Conservation (phyloP, 2,888 invertebrate species). For the Digitonthophagus gazella region DNA sequence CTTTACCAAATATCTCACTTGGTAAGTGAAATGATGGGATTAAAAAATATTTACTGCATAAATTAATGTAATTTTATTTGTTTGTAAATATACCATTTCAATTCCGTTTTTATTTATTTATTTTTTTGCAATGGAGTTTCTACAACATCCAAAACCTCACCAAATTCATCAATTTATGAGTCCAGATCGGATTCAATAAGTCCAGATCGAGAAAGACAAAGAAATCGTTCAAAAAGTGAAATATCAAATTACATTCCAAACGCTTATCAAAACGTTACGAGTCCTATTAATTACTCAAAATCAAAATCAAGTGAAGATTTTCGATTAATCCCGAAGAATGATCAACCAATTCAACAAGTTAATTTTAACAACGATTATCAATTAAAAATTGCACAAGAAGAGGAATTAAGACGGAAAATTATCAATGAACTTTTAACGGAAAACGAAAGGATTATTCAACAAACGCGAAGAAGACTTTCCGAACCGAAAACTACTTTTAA, state of each 20-base stretch:
- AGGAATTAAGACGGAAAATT: slow-evolving; percentile 43
- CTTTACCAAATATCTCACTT: slow-evolving; percentile 4
- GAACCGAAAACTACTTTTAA: slow-evolving; percentile 29
- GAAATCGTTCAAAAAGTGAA: slow-evolving; percentile 39
- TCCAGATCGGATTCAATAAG: slow-evolving; percentile 28
- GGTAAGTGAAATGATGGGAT: slow-evolving; percentile 26
- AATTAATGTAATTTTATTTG: slow-evolving; percentile 21
- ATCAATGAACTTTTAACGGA: slow-evolving; percentile 44
- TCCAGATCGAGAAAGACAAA: slow-evolving; percentile 31
- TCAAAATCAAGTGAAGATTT: slow-evolving; percentile 42
- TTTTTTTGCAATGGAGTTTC: background rate
- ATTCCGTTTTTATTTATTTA: background rate
- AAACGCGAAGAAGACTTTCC: slow-evolving; percentile 17
- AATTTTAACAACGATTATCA: slow-evolving; percentile 36
- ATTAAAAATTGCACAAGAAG: slow-evolving; percentile 43
- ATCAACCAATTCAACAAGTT: background rate
- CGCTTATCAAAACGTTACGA: slow-evolving; percentile 38
- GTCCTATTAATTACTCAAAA: slow-evolving; percentile 33
- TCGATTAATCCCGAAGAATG: too few species aligned
- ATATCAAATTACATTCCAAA: slow-evolving; percentile 42
- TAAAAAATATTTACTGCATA: slow-evolving; percentile 28
- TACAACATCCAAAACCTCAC: slow-evolving; percentile 28
- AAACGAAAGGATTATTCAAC: slow-evolving; percentile 41
- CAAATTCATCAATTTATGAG: slow-evolving; percentile 29
- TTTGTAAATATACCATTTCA: background rate